phyloP scores from a whole-genome alignment of 2,888 invertebrate species.

The Harmothoe impar region DNA sequence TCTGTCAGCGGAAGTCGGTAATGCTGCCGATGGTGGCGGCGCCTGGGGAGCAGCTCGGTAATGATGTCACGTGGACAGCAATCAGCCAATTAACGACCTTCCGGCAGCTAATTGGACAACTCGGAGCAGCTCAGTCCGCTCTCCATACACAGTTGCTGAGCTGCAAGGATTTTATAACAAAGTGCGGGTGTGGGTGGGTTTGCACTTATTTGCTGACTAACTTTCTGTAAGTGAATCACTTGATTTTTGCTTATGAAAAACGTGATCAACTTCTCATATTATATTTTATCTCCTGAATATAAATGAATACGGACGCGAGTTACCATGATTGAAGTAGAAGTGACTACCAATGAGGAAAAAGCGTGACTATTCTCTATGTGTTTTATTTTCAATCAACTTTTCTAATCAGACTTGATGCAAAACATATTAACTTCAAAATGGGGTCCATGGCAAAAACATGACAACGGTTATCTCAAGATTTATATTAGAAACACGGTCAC shows the following conservation, averaged over 20 bases:
- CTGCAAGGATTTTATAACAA: no score
- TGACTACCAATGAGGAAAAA: no score
- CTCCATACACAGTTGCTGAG: not conserved
- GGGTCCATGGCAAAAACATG: no score
- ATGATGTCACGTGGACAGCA: slow-evolving; percentile 17
- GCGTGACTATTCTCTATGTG: no score
- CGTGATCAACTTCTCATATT: not conserved
- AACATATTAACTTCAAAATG: no score
- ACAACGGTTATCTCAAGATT: no score
- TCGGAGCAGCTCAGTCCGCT: not conserved
- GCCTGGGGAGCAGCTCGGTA: not conserved
- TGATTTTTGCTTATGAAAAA: not conserved
- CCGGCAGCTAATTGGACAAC: slow-evolving; percentile 12
- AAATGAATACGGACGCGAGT: not conserved
- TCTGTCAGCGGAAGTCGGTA: slow-evolving; percentile 10
- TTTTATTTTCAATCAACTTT: no score
- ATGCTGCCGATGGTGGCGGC: slow-evolving; percentile 21
- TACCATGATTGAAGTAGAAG: no score
- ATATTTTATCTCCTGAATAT: not conserved
- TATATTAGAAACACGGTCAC: no score
- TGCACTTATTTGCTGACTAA: not conserved
- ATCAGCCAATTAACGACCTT: slow-evolving; percentile 37
- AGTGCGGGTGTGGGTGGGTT: no score
- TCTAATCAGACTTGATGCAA: no score
- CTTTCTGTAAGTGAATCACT: slow-evolving; percentile 6